Percentiles rank a stretch among this genome's conserved stretches.
These are phyloP conservation scores for Percina caprodes DNA, from an alignment of 2,113 vertebrate species.

Conservation along the genomic window DNA sequence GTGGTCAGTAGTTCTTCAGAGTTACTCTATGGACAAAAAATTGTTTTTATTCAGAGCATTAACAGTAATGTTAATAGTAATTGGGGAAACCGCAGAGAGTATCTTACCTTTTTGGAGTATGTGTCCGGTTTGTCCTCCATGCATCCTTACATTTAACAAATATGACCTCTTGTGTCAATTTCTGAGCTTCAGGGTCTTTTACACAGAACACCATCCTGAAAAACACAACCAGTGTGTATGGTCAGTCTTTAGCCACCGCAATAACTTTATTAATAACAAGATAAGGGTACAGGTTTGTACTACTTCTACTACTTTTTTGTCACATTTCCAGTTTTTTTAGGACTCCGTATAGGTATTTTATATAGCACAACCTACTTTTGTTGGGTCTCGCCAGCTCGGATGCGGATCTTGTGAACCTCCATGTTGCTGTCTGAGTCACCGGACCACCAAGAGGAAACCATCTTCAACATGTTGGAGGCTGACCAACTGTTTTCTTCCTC, in stretches of 20 bases:
- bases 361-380: slow-evolving; percentile 70
- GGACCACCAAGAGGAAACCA: slow-evolving; percentile 82
- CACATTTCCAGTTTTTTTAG: neutral
- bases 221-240: neutral
- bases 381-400: slow-evolving; percentile 84
- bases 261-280: neutral
- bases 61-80: neutral
- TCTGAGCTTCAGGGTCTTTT: slow-evolving; percentile 64
- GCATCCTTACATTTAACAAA: slow-evolving; percentile 82
- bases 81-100: neutral
- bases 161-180: slow-evolving; percentile 67
- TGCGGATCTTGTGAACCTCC: slow-evolving; percentile 80
- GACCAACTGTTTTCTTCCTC: slow-evolving; percentile 77
- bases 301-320: neutral
- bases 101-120: slow-evolving; percentile 65
- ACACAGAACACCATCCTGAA: slow-evolving; percentile 80
- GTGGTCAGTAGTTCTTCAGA: slow-evolving; percentile 59
- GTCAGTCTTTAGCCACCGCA: neutral
- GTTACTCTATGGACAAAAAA: slow-evolving; percentile 61
- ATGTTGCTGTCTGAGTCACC: slow-evolving; percentile 58
- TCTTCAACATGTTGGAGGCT: slow-evolving; percentile 71
- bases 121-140: slow-evolving; percentile 65
- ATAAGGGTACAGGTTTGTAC: neutral
- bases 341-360: neutral
- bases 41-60: slow-evolving; percentile 2